Base-by-base conservation (phyloP, 2,113 vertebrate species). In the Rhagologus leucostigma region DNA sequence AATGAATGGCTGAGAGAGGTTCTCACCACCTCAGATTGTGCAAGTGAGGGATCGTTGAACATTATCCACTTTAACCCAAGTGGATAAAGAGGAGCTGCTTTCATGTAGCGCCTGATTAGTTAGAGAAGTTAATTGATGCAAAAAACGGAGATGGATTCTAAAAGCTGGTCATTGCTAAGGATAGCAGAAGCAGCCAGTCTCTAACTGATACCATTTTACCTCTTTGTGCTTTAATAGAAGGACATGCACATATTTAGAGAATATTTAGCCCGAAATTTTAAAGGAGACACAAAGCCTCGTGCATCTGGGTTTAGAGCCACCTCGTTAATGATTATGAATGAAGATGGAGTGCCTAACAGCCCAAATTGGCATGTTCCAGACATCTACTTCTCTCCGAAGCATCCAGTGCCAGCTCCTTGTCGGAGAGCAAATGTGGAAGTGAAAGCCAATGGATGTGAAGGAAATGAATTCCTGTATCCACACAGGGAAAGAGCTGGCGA, bases 321-420 rank as follows among this genome's bases (percentile, higher is more conserved):
- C 50, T 83, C 30, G 27, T 79, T 80, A 89, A 69, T 1, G 17
- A 37, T 22, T 62, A 35, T 42, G 75, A 93, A 86, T 84, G 76
- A 96, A 83, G 93, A 88, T 62, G 62, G 71, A 83, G 82, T 47
- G 70, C 49, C 44, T 50, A n/a, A 59, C 47, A 50, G 52, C 79
- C 41, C 71, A 52, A 77, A 90, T 3, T 70, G 68, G 82, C 9
- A 1, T 10, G 52, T n/a, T 74, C 77, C 84, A 96, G 59, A 55
- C 78, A 83, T 39, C 59, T 6, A 23, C 67, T 85, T 33, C 67
- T 76, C 32, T 37, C 63, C 92, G 67, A 67, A 93, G 35, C 55
- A 49, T 6, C 20, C 41, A 8, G 23, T 67, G 67, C 89, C 82
- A 91, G 63, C 75, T 86, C 67, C 82, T 77, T 67, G 63, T 63